Evolutionary conservation across 2,797 vertebrate species (phyloP).

Genomic region (Sparidentex hasta): DNA sequence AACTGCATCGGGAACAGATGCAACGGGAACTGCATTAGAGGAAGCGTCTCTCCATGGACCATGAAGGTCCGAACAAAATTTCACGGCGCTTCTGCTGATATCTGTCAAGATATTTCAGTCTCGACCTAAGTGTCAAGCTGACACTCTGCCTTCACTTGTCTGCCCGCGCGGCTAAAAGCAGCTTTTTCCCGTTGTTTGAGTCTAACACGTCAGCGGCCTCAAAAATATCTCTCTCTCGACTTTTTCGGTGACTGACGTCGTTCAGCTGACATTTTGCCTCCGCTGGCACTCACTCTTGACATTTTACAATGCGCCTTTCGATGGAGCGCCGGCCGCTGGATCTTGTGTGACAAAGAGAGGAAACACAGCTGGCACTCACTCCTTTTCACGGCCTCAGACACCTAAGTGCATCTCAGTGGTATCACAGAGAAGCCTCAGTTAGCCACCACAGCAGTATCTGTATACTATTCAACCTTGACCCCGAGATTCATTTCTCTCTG

Average conservation of each 20-base stretch:
- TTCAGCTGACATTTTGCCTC: slow-evolving; percentile 20
- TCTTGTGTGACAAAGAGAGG: slow-evolving; percentile 11
- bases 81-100: neutral
- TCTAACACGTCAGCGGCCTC: neutral
- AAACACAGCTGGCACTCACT: neutral
- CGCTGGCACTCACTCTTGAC: neutral
- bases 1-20: neutral
- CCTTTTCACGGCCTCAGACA: neutral
- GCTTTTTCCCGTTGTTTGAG: neutral
- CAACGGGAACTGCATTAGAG: neutral
- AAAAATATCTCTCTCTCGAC: slow-evolving; percentile 10
- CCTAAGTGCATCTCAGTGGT: neutral
- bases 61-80: neutral
- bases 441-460: slow-evolving; percentile 1
- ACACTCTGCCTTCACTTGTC: neutral
- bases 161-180: neutral
- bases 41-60: neutral
- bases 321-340: neutral
- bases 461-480: neutral
- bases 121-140: neutral
- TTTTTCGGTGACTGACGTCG: neutral
- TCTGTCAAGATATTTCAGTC: neutral
- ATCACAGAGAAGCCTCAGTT: neutral
- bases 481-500: neutral
- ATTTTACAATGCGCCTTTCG: slow-evolving; percentile 7